phyloP scores from a whole-genome alignment of 2,113 vertebrate species.

The Cygnus buccinator region DNA sequence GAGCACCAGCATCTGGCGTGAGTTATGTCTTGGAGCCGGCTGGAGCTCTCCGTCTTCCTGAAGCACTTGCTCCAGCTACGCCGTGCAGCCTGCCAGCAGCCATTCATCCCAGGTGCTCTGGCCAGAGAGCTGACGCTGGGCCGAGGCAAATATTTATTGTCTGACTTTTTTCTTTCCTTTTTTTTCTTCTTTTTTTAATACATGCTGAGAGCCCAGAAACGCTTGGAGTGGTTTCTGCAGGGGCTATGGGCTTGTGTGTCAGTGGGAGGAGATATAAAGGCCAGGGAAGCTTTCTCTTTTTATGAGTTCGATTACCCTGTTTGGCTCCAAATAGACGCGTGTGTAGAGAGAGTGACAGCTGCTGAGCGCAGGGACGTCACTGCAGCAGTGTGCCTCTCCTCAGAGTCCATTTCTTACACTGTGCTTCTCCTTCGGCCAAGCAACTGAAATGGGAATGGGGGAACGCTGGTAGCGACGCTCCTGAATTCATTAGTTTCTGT shows the following conservation, averaged over 20 bases:
- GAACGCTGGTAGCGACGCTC: not conserved
- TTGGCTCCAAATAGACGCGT: not conserved
- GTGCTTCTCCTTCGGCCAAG: not conserved
- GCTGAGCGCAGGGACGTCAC: not conserved
- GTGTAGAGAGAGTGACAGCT: not conserved
- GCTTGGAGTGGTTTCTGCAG: not conserved
- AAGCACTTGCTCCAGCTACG: not conserved
- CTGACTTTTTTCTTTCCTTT: not conserved
- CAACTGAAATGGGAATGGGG: not conserved
- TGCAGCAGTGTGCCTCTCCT: not conserved
- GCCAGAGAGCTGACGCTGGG: not conserved
- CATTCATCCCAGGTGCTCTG: not conserved
- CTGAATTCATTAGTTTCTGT: not conserved
- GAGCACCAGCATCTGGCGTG: not conserved
- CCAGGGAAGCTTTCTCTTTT: not conserved
- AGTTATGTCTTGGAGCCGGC: not conserved
- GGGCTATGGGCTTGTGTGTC: rapidly evolving
- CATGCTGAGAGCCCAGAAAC: not conserved
- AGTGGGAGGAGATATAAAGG: rapidly evolving
- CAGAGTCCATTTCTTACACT: rapidly evolving
- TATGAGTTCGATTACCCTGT: not conserved
- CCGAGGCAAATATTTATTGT: not conserved
- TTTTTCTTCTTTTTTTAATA: not conserved
- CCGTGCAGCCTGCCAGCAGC: not conserved
- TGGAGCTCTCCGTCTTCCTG: not conserved